Evolutionary conservation across 2,113 vertebrate genomes (phyloP), one percentile per base, ranked within the genome.

Genomic region (Phocoena sinus): DNA sequence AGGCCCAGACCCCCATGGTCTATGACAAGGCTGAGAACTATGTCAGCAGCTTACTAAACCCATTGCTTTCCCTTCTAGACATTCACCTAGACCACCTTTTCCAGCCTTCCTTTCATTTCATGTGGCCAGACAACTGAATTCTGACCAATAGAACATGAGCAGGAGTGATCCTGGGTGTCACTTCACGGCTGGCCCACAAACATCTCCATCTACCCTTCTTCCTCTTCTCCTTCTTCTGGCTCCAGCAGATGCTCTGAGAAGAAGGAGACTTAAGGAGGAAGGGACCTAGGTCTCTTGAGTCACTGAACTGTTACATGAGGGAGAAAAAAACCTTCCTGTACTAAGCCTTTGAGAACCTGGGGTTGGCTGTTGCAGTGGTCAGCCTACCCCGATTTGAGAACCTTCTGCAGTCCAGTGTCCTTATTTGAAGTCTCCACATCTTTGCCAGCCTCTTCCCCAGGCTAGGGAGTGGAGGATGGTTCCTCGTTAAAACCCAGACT

Each of bases 51-150:
- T 84, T 44, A 41, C 38, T 20, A 63, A 62, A 88, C 41, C 38
- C 77, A 63, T 56, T 77, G 17, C n/a, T 58, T 70, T 76, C 80
- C 63, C 74, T 70, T 70, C 50, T 70, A 36, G 36, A 88, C 9
- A 21, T 47, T 58, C 17, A n/a, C 28, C 11, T 6, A 53, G 33
- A 80, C 41, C n/a, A 84, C 38, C 17, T 53, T 53, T 47, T 65
- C 26, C 65, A 36, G 62, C 4, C n/a, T 41, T 17, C n/a, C 41
- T 71, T 71, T 44, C 41, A 8, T 38, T 21, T 36, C 1, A 0
- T 41, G 9, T 79, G 87, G 47, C 31, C 68, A 67, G 67, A 44
- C 47, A 60, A 36, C 65, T 70, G 44, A 73, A 44, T 90, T 83
- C 28, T 36, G 36, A 38, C 47, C 17, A 6, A 21, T 36, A 50